A percentile compares a stretch with the other conserved stretches of the same genome.
Evolutionary conservation across 2,797 vertebrate species (phyloP).

Genomic region (Setipinna tenuifilis): DNA sequence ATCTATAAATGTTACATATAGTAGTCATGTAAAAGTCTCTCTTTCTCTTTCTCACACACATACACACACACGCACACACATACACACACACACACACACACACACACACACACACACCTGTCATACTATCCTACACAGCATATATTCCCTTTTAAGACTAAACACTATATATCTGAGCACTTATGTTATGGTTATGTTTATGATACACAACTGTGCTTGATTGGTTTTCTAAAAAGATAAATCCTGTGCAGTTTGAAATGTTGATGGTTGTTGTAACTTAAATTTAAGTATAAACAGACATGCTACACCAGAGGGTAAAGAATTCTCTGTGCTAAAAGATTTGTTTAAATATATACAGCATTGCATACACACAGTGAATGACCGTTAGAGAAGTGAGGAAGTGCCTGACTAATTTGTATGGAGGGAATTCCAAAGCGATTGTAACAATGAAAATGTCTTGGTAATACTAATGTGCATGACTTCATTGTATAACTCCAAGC

Average conservation of each 20-base stretch:
- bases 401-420: conserved; percentile 16
- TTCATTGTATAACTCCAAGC: background rate
- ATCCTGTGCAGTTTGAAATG: conserved; percentile 23
- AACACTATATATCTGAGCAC: background rate
- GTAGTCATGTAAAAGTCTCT: background rate
- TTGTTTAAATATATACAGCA: background rate
- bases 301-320: background rate
- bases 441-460: background rate
- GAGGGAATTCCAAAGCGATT: background rate
- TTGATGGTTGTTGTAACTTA: background rate
- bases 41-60: background rate
- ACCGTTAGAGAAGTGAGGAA: background rate
- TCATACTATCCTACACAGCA: background rate
- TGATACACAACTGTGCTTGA: background rate
- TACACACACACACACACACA: background rate
- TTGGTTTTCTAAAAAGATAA: background rate
- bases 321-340: background rate
- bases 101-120: conserved; percentile 4
- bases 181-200: background rate
- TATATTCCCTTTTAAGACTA: background rate
- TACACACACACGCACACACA: conserved; percentile 4
- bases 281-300: background rate
- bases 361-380: background rate
- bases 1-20: background rate
- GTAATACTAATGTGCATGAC: conserved; percentile 3